A percentile compares a stretch with the other conserved stretches of the same genome.
These are phyloP conservation scores for Drosophila suzukii DNA, from an alignment of 1,140 invertebrate genomes.

Conservation along the genomic window DNA sequence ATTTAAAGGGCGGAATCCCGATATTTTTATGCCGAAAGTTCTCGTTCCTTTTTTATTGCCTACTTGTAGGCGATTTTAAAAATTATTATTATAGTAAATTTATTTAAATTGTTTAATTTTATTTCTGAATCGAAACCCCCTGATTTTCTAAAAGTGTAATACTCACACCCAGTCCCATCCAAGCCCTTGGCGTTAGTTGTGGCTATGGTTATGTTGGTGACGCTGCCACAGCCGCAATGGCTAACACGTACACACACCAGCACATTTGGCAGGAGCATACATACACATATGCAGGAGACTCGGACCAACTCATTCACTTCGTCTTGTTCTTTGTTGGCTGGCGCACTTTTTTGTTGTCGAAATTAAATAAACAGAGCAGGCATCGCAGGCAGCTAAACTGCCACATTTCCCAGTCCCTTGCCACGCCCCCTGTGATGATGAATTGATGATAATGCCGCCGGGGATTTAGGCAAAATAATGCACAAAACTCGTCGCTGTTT, in stretches of 20 bases:
- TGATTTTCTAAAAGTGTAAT: slow-evolving; percentile 2
- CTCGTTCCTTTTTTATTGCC: too few relatives aligned
- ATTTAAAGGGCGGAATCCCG: too few relatives aligned
- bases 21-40: too few relatives aligned
- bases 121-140: not conserved
- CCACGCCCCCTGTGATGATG: slow-evolving; percentile 64
- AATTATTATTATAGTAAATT: too few relatives aligned
- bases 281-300: slow-evolving; percentile 6
- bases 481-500: slow-evolving; percentile 38
- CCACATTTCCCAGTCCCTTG: slow-evolving; percentile 7
- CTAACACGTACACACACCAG: slow-evolving; percentile 18
- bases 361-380: slow-evolving; percentile 72
- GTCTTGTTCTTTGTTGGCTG: slow-evolving; percentile 18
- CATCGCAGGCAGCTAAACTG: slow-evolving; percentile 38
- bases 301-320: slow-evolving; percentile 25
- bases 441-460: slow-evolving; percentile 77
- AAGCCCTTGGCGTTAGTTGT: slow-evolving; percentile 49
- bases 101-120: not conserved
- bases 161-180: slow-evolving; percentile 30
- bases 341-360: slow-evolving; percentile 40
- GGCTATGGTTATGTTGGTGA: slow-evolving; percentile 64
- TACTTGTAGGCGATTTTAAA: too few relatives aligned
- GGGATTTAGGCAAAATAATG: slow-evolving; percentile 62
- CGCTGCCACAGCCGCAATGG: slow-evolving; percentile 39
- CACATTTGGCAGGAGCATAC: slow-evolving; percentile 7